Evolutionary conservation across 1,140 invertebrate genomes (phyloP), one percentile per base, ranked within the genome.

Genomic region (Trichonephila inaurata): DNA sequence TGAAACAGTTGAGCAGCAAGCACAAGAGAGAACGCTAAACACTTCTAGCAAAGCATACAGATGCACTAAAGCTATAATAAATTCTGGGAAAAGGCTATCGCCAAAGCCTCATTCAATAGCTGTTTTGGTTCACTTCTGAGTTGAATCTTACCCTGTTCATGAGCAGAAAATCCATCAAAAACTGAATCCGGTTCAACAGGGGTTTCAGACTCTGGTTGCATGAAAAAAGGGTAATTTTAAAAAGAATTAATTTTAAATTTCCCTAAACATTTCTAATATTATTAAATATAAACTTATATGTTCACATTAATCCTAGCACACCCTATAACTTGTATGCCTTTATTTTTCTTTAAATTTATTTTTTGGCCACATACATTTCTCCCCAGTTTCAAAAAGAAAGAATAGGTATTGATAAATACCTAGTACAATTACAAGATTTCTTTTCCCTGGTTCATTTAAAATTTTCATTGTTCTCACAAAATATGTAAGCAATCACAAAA

Each of bases 181-280:
- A 93, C 51, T 16, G 44, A 86, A 89, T 93, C 92, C n/a, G 51
- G 92, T 69, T 93, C 92, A 88, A 93, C 85, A 93, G 92, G 87
- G 19, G 85, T 93, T 93, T 93, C 92, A 88, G 92, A 93, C 64
- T 93, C 92, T 93, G 83, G 86, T 93, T 93, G 92, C 86, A 93
- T 93, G 92, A 93, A 93, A 93, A 93, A 89, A 92, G 83, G 21
- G 61, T 58, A 86, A 93, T 93, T 88, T 77, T 85, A 60, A 58
- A 85, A 85, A 85, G 51, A 24, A 85, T 85, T 85, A 58, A 85
- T 85, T 85, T 85, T 33, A 85, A 10, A 60, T 28, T 85, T 24
- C 40, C 58, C 24, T 24, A 61, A n/a, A 85, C 51, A 85, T 28
- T 28, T 85, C 33, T 19, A 77, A 33, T 18, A 77, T 10, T 69